phyloP scores from a whole-genome alignment of 2,888 invertebrate species.

The Trachelus troglodyta region DNA sequence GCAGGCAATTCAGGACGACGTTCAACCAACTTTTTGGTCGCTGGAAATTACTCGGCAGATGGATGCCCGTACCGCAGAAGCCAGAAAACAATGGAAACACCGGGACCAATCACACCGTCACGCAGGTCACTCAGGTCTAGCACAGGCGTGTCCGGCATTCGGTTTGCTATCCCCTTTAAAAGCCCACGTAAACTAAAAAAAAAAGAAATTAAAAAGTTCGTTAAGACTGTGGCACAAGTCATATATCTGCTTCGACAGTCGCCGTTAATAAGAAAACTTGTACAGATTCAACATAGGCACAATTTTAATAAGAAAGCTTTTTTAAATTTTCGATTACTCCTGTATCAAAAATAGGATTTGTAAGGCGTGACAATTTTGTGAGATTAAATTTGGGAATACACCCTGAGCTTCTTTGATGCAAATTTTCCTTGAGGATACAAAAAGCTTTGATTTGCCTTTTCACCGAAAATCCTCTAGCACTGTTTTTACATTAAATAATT shows the following conservation, averaged over 20 bases:
- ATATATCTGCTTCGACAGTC: neutral
- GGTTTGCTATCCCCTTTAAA: conserved; percentile 42
- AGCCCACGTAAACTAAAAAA: neutral
- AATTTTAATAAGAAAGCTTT: neutral
- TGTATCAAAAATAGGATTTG: neutral
- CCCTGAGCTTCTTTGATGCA: neutral
- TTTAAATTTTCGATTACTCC: neutral
- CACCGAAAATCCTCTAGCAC: neutral
- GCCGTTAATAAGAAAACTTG: neutral
- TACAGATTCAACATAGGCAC: neutral
- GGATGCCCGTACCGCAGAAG: conserved; percentile 48
- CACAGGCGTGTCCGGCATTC: conserved; percentile 42
- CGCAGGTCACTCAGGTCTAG: conserved; percentile 64
- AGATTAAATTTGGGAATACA: neutral
- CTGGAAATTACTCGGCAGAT: conserved; percentile 51
- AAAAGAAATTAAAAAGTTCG: neutral
- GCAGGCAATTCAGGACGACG: conserved; percentile 88
- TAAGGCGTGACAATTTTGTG: neutral
- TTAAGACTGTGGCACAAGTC: neutral
- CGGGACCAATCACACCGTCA: conserved; percentile 59
- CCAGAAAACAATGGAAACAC: conserved; percentile 57
- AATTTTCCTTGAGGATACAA: neutral
- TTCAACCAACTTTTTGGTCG: conserved; percentile 76
- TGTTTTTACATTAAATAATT: neutral
- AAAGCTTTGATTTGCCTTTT: neutral